Evolutionary conservation across 2,888 invertebrate species (phyloP).

Genomic region (Drosophila merina): DNA sequence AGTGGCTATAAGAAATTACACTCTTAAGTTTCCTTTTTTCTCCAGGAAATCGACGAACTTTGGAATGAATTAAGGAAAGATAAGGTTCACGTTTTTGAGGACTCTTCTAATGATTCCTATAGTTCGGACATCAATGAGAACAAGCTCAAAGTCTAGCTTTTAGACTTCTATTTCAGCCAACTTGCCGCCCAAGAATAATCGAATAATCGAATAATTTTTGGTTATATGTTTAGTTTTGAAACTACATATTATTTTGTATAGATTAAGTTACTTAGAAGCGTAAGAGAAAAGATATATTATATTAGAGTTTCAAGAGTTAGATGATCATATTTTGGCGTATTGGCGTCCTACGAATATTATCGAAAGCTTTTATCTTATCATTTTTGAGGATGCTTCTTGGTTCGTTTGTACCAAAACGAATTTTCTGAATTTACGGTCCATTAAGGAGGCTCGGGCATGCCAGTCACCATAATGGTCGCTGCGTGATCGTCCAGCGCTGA

Average conservation of each 20-base stretch:
- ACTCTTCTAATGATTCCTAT: not conserved
- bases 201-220: not conserved
- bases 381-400: slow-evolving; percentile 5
- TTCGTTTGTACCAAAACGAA: slow-evolving; percentile 9
- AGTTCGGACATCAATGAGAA: not conserved
- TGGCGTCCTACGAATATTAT: too few relatives aligned
- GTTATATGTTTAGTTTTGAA: not conserved
- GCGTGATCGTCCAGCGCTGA: slow-evolving; percentile 56
- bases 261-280: not conserved
- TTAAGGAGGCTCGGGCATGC: slow-evolving; percentile 56
- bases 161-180: not conserved
- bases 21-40: not conserved
- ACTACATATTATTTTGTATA: too few relatives aligned
- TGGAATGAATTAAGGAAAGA: not conserved
- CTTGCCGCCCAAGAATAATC: not conserved
- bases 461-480: slow-evolving; percentile 51
- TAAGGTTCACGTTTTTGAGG: not conserved
- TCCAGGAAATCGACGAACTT: not conserved
- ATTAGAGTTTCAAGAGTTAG: too few relatives aligned
- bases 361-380: too few relatives aligned
- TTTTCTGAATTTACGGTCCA: slow-evolving; percentile 19
- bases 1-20: not conserved
- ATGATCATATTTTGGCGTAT: too few relatives aligned
- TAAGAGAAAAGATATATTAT: not conserved
- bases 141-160: not conserved